Conservation (phyloP, 2,888 invertebrate species). For the Antitype chi region DNA sequence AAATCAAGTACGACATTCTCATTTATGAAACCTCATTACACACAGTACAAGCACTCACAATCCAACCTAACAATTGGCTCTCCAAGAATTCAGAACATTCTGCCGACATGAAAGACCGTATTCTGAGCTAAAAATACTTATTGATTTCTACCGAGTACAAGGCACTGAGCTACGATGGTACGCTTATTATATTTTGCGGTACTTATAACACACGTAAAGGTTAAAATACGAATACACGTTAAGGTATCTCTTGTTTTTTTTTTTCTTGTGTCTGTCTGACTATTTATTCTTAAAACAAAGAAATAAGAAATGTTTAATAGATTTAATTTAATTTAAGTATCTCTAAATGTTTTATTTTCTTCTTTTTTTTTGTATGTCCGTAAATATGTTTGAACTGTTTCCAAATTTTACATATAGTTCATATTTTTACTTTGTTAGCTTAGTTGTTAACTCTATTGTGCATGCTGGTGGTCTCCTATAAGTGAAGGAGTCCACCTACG, state of each 20-base stretch:
- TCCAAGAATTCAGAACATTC: constrained; percentile 26
- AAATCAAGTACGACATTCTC: not conserved
- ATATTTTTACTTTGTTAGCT: no score
- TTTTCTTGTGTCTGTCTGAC: not conserved
- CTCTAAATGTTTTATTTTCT: no score
- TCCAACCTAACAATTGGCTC: constrained; percentile 26
- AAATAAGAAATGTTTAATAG: no score
- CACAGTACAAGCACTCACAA: constrained; percentile 18
- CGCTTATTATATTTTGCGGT: constrained; percentile 34
- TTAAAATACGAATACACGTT: not conserved
- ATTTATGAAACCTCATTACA: constrained; percentile 23
- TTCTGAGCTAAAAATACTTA: constrained; percentile 55
- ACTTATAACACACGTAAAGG: constrained; percentile 4
- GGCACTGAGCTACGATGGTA: constrained; percentile 16
- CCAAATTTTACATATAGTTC: no score
- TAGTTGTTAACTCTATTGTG: no score
- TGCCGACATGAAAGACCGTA: constrained; percentile 13
- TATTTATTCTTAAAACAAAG: no score
- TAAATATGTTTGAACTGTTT: no score
- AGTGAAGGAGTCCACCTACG: no score
- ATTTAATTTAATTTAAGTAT: no score
- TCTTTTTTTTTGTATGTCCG: no score
- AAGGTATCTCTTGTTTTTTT: not conserved
- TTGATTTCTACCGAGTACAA: constrained; percentile 47
- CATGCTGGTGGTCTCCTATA: no score